Percentiles rank a stretch among this genome's conserved stretches.
These are phyloP conservation scores for Palythoa grandiflora DNA, from an alignment of 92 coral and sea anemone species.

Conservation along the genomic window DNA sequence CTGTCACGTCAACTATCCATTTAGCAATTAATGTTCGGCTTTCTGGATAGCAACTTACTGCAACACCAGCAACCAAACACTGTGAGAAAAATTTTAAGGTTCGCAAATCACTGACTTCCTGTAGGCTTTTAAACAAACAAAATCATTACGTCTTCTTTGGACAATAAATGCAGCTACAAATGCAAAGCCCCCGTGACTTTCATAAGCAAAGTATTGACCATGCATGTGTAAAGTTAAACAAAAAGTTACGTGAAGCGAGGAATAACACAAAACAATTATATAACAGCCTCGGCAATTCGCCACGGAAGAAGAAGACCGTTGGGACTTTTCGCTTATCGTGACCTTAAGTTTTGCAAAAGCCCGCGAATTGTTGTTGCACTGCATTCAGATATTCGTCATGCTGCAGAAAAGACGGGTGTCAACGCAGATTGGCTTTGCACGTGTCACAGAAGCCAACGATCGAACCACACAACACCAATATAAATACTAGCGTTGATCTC, in stretches of 20 bases:
- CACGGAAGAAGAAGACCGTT: slow-evolving; percentile 43
- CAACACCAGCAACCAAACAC: slow-evolving; percentile 39
- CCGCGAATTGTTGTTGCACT: slow-evolving; percentile 44
- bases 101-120: slow-evolving; percentile 48
- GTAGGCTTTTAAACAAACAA: slow-evolving; percentile 47
- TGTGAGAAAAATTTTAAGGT: slow-evolving; percentile 30
- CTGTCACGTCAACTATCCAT: slow-evolving; percentile 50
- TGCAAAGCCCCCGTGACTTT: slow-evolving; percentile 44
- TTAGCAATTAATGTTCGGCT: slow-evolving; percentile 34
- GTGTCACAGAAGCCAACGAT: slow-evolving; percentile 84
- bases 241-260: slow-evolving; percentile 13
- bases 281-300: slow-evolving; percentile 41
- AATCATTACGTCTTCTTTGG: slow-evolving; percentile 45
- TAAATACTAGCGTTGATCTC: slow-evolving; percentile 86
- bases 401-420: slow-evolving; percentile 46
- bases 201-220: neutral
- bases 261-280: neutral
- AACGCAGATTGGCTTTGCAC: slow-evolving; percentile 68
- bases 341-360: slow-evolving; percentile 45
- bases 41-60: slow-evolving; percentile 27
- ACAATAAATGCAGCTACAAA: slow-evolving; percentile 31
- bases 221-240: slow-evolving; percentile 39
- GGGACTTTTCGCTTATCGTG: slow-evolving; percentile 27
- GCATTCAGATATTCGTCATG: slow-evolving; percentile 35
- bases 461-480: slow-evolving; percentile 77